A percentile compares a stretch with the other conserved stretches of the same genome.
These are phyloP conservation scores for Piezodorus guildinii DNA, from an alignment of 1,140 invertebrate species.

Conservation along the genomic window DNA sequence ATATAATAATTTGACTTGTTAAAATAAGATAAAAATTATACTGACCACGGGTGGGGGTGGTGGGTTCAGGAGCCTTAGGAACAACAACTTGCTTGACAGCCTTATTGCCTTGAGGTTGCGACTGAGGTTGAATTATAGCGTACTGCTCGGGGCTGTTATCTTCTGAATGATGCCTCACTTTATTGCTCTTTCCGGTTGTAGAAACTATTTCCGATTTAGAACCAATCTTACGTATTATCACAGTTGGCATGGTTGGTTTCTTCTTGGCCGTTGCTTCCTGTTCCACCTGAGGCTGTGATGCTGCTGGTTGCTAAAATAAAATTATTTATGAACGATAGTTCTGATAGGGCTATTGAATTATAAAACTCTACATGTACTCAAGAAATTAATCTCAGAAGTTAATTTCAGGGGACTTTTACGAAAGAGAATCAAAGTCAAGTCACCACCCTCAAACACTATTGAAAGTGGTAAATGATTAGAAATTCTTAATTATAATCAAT, in stretches of 20 bases:
- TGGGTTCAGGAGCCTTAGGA: not conserved
- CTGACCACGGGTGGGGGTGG: not conserved
- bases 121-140: not conserved
- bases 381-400: no score
- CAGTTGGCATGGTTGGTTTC: not conserved
- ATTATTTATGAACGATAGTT: no score
- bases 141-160: not conserved
- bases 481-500: no score
- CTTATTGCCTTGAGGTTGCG: not conserved
- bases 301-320: no score
- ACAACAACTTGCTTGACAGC: not conserved
- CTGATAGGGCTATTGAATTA: no score
- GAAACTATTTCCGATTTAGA: not conserved
- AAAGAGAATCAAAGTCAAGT: no score
- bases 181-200: not conserved
- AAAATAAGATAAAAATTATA: not conserved
- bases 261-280: not conserved
- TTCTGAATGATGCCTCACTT: not conserved
- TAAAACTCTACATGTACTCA: no score
- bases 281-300: not conserved
- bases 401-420: no score
- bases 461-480: no score
- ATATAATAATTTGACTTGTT: no score
- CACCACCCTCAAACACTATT: no score
- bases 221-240: not conserved